These are phyloP conservation scores for Nannobrachium achirus DNA, from an alignment of 2,113 vertebrate species.

Conservation along the genomic window DNA sequence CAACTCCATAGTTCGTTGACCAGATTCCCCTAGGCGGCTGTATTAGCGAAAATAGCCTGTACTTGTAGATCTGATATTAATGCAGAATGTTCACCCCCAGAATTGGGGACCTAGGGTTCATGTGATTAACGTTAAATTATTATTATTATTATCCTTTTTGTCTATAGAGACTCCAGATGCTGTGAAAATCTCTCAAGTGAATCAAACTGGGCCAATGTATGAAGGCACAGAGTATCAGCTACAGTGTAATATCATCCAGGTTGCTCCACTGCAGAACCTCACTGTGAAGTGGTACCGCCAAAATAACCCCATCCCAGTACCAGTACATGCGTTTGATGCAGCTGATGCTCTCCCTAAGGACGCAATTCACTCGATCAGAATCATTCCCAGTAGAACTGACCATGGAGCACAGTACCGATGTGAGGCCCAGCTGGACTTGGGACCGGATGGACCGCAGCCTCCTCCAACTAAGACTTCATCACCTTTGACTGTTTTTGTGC, in stretches of 20 bases:
- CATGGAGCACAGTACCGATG: constrained; percentile 53
- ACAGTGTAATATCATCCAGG: constrained; percentile 45
- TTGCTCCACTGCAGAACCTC: constrained; percentile 53
- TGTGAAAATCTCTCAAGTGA: constrained; percentile 4
- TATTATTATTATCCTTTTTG: background rate
- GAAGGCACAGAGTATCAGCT: constrained; percentile 42
- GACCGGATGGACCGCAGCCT: constrained; percentile 22
- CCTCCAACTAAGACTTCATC: constrained; percentile 20
- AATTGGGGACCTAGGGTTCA: too few species aligned
- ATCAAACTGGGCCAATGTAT: constrained; percentile 1
- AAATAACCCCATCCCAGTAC: accelerated
- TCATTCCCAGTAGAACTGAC: constrained; percentile 26
- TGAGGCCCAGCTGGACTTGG: constrained; percentile 51
- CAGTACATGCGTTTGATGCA: accelerated
- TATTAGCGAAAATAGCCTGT: too few species aligned
- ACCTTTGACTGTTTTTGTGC: constrained; percentile 27
- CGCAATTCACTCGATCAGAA: background rate
- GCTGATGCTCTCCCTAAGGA: background rate
- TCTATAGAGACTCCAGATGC: constrained; percentile 47
- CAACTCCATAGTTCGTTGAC: too few species aligned
- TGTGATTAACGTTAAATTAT: background rate
- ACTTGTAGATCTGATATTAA: too few species aligned
- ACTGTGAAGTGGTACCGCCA: constrained; percentile 45
- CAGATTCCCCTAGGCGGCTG: too few species aligned
- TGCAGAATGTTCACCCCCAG: too few species aligned